phyloP scores from a whole-genome alignment of 2,113 vertebrate species.

The Saimiri boliviensis region DNA sequence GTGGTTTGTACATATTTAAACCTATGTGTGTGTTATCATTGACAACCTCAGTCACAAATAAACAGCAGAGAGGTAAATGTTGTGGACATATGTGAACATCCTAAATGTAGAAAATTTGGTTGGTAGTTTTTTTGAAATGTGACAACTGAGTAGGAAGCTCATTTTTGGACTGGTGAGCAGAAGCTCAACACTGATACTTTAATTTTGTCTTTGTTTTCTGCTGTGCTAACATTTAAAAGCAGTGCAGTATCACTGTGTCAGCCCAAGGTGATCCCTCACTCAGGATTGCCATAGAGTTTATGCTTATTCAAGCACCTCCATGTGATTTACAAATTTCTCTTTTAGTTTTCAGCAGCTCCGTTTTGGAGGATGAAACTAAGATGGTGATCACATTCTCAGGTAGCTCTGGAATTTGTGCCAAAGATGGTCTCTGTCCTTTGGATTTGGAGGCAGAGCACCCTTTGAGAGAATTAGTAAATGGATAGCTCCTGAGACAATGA shows the following conservation, averaged over 20 bases:
- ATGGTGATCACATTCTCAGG: background rate
- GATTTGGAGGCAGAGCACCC: background rate
- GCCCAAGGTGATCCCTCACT: background rate
- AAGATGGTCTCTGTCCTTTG: background rate
- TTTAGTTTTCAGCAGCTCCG: background rate
- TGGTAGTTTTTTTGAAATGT: background rate
- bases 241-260: background rate
- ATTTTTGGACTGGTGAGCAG: background rate
- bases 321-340: background rate
- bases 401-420: background rate
- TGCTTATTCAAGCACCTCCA: background rate
- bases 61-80: background rate
- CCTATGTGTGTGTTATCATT: background rate
- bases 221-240: background rate
- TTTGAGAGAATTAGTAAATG: background rate
- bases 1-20: background rate
- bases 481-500: background rate
- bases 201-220: conserved; percentile 3
- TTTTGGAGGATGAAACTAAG: background rate
- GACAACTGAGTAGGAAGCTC: background rate
- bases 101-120: background rate
- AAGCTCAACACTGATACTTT: background rate
- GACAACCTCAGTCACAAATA: background rate
- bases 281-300: background rate
- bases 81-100: background rate